Evolutionary conservation across 2,888 invertebrate species (phyloP).

Genomic region (Drosophila infuscata): DNA sequence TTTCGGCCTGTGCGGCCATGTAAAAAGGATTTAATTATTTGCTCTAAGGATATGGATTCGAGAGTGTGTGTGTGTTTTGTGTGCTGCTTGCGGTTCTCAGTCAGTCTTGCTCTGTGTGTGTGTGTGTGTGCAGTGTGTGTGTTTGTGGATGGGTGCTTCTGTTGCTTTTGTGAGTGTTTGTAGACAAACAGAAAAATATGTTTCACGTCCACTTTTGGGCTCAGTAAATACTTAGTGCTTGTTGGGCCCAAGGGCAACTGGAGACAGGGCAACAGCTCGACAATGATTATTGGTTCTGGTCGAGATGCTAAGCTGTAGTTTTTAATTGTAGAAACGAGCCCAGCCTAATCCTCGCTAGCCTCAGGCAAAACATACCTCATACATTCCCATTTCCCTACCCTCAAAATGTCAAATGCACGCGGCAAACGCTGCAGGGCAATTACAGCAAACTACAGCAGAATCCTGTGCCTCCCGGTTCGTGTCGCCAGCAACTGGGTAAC

Average conservation of each 20-base stretch:
- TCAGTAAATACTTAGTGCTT: constrained; percentile 43
- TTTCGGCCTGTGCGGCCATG: constrained; percentile 73
- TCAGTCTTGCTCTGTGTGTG: constrained; percentile 8
- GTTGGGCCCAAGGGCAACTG: constrained; percentile 24
- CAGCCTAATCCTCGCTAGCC: constrained; percentile 58
- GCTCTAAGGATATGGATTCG: constrained; percentile 74
- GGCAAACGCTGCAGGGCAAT: constrained; percentile 62
- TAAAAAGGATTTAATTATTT: constrained; percentile 84
- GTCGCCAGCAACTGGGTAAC: constrained; percentile 41
- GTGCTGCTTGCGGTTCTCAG: constrained; percentile 40
- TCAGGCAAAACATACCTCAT: constrained; percentile 25
- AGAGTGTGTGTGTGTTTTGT: constrained; percentile 24
- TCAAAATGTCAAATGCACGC: constrained; percentile 66
- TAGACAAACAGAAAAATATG: constrained; percentile 69
- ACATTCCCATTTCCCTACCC: constrained; percentile 18
- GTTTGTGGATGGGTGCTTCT: constrained; percentile 28
- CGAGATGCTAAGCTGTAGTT: constrained; percentile 57
- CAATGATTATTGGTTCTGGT: constrained; percentile 38
- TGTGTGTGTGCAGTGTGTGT: background rate
- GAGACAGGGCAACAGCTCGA: constrained; percentile 3
- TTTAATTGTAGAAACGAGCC: constrained; percentile 74
- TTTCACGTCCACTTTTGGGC: constrained; percentile 73
- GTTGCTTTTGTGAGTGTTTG: constrained; percentile 57
- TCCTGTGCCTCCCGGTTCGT: constrained; percentile 6
- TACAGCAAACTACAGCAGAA: constrained; percentile 28